Evolutionary conservation across 2,888 invertebrate species (phyloP).

Genomic region (Latrodectus hesperus): DNA sequence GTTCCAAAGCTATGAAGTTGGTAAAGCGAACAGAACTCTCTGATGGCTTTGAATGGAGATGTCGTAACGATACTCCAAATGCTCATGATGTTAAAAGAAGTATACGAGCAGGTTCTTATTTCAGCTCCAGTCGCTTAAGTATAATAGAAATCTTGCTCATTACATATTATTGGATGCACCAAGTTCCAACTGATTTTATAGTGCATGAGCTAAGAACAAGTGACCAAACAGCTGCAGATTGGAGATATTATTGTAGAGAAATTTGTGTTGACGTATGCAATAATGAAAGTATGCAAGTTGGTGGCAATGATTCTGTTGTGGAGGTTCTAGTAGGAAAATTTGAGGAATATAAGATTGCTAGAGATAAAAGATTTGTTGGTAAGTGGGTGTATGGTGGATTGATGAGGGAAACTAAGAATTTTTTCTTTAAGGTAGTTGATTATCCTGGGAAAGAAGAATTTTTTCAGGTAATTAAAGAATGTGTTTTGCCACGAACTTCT

Average conservation of each 20-base stretch:
- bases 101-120: not conserved
- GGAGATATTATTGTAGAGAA: not conserved
- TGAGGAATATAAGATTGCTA: not conserved
- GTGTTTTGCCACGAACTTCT: no score
- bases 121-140: not conserved
- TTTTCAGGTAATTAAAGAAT: no score
- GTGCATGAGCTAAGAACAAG: not conserved
- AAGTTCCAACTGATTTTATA: not conserved
- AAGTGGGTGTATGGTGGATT: not conserved
- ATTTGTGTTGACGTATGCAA: not conserved
- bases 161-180: not conserved
- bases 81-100: not conserved
- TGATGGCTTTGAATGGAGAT: not conserved
- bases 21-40: not conserved
- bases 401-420: not conserved
- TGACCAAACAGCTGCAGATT: not conserved
- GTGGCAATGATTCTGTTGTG: not conserved
- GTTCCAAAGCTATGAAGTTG: not conserved
- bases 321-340: not conserved
- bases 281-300: not conserved
- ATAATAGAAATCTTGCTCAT: not conserved
- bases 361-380: not conserved
- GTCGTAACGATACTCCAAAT: not conserved
- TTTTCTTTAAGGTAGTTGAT: not conserved
- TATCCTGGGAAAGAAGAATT: no score